Evolutionary conservation across 2,797 vertebrate genomes (phyloP), one percentile per base, ranked within the genome.

Genomic region (Enteromius viviparus): DNA sequence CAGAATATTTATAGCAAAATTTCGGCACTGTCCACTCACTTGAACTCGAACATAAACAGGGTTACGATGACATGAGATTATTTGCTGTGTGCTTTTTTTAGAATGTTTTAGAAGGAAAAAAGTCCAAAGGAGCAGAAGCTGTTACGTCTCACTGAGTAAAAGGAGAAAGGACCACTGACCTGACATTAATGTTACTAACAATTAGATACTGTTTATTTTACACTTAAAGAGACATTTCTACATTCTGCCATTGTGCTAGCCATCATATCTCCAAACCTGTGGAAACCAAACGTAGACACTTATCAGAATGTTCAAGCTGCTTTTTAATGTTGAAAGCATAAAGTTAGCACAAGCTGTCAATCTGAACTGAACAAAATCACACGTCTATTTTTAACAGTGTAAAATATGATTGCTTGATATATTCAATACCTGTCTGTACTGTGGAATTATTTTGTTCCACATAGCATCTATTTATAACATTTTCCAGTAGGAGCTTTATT

Each of bases 81-180:
- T 29, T 34, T 66, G 12, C 53, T 71, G 17, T 60, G 26, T 15
- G 34, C 19, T 42, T 42, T 42, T 42, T 11, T 69, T 23, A 78
- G 29, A 3, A 32, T 51, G 10, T 37, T 23, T 76, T 37, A 40
- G n/a, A 70, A 26, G 7, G 58, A 80, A 76, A 75, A 65, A 40
- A 45, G n/a, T 80, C 53, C 11, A 49, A 74, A 40, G 29, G 9
- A 66, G 51, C 37, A n/a, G 53, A 32, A 51, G 42, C 23, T 82
- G 64, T 83, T 66, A 47, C 8, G 14, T 32, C 66, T 81, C 75
- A 37, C 15, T 72, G 80, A 71, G 26, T 71, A 71, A 23, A 72
- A 32, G 14, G 53, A 71, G 12, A 76, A 70, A 81, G 4, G 37
- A 29, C 37, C n/a, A 45, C 37, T 65, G 26, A n/a, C 19, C 60